Evolutionary conservation across 2,797 vertebrate species (phyloP), one percentile per base, ranked within the genome.

Genomic region (Betta splendens): DNA sequence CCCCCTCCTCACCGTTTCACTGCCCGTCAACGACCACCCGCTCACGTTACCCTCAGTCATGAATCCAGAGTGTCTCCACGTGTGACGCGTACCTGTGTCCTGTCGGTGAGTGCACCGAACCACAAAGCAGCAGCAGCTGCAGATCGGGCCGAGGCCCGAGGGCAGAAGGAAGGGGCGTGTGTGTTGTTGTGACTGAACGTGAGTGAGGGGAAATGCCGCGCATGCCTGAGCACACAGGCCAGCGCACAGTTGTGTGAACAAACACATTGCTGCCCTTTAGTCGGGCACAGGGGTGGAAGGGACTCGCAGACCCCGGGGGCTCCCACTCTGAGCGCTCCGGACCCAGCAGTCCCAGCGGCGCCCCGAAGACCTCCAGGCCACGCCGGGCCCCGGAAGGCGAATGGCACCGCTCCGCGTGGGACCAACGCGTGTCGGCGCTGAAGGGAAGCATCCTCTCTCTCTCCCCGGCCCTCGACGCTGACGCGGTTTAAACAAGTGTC

Each of bases 131-230:
- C 63, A 63, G 53, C 73, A 59, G 81, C 86, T 80, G 83, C 72
- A 71, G 52, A 54, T 44, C 47, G 40, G 65, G 58, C 64, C 10
- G 18, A 72, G 62, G 80, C 87, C 77, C 37, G 54, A 79, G 77
- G 82, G 61, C 64, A 62, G 72, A 81, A 80, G 65, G 79, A 79
- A 85, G 66, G 63, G 40, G 35, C n/a, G n/a, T 50, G 64, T 60
- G 71, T 68, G 76, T 86, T 87, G 84, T 68, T 86, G 79, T 82
- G 85, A 81, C 69, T 87, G 61, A 88, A 83, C 58, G 77, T 72
- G 85, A 81, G 87, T 86, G 80, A 85, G 86, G 85, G 89, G 91
- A 92, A 92, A 92, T 92, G 85, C 91, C 89, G 79, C 75, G 81
- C 91, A 48, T 93, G 88, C 91, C 87, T 76, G 86, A 91, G 87